These are phyloP conservation scores for Cylindroiulus punctatus DNA, from an alignment of 2,888 invertebrate species.

Conservation along the genomic window DNA sequence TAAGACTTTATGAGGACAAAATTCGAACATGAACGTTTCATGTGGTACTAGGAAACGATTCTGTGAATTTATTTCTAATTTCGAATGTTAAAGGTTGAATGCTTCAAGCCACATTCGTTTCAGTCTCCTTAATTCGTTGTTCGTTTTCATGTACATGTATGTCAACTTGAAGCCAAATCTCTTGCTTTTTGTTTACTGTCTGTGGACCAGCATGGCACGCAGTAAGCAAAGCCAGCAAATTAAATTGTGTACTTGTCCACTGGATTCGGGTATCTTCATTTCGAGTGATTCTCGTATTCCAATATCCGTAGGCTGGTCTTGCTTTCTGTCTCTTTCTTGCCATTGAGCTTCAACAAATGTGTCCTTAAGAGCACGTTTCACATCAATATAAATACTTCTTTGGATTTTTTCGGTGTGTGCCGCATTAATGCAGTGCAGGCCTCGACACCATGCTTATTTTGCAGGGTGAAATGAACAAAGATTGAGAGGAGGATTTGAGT, in stretches of 20 bases:
- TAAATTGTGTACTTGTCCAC: background rate
- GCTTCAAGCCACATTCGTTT: no score
- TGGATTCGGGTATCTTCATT: background rate
- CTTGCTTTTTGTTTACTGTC: background rate
- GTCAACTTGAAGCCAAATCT: background rate
- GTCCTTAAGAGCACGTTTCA: background rate
- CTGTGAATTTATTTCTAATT: no score
- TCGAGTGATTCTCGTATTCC: background rate
- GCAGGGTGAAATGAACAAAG: conserved; percentile 1
- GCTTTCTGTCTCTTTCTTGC: background rate
- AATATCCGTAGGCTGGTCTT: background rate
- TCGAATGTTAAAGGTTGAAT: no score
- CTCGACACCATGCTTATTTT: background rate
- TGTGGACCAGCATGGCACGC: no score
- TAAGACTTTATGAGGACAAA: no score
- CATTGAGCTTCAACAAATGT: background rate
- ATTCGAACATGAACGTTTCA: no score
- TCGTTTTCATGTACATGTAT: no score
- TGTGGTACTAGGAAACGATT: no score
- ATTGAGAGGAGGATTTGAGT: conserved; percentile 12
- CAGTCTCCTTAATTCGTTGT: no score
- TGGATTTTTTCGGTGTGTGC: background rate
- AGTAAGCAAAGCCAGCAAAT: background rate
- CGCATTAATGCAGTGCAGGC: background rate
- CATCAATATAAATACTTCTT: background rate